These are phyloP conservation scores for Bujurquina vittata DNA, from an alignment of 2,113 vertebrate species.

Conservation along the genomic window DNA sequence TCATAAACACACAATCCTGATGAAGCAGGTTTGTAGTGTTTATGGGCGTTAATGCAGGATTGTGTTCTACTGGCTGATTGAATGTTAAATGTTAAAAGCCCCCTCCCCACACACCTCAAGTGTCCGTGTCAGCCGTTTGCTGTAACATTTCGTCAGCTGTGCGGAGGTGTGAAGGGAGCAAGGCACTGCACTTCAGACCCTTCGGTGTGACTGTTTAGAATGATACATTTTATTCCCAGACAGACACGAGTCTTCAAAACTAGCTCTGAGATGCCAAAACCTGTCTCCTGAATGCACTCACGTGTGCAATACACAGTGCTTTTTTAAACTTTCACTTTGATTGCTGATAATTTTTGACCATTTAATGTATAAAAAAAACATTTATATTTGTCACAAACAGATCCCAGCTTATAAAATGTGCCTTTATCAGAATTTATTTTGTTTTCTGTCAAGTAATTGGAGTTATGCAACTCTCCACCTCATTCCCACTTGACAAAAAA, in stretches of 20 bases:
- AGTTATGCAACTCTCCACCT: slow-evolving; percentile 25
- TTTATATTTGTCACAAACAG: not conserved
- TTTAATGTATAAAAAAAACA: not conserved
- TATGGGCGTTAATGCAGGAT: not conserved
- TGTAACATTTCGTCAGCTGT: not conserved
- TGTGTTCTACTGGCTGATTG: not conserved
- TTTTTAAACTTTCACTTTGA: too few species aligned
- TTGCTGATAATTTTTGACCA: too few species aligned
- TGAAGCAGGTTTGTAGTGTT: not conserved
- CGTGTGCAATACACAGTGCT: not conserved
- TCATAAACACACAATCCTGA: not conserved
- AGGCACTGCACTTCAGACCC: not conserved
- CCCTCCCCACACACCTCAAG: not conserved
- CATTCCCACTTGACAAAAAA: slow-evolving; percentile 14
- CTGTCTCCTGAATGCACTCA: too few species aligned
- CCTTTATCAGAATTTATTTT: not conserved
- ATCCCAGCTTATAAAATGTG: not conserved
- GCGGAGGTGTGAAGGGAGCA: not conserved
- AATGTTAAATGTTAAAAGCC: not conserved
- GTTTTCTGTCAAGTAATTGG: slow-evolving; percentile 8
- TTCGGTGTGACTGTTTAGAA: not conserved
- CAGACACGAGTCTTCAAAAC: not conserved
- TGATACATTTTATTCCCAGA: not conserved
- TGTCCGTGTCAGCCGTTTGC: not conserved
- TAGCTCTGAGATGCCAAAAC: not conserved